phyloP scores from a whole-genome alignment of 2,797 vertebrate species.

The Remorina albescens region DNA sequence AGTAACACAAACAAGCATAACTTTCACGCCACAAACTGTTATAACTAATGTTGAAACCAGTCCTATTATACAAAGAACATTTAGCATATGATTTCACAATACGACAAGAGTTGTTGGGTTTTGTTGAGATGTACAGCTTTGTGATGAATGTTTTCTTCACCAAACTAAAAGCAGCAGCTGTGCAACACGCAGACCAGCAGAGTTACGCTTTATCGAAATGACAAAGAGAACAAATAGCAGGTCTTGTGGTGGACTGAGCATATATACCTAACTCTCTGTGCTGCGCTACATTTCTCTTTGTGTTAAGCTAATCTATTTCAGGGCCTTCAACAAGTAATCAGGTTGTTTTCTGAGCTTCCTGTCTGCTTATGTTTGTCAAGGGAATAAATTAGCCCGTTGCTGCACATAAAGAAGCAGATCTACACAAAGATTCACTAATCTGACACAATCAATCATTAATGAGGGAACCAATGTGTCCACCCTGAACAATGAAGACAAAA shows the following conservation, averaged over 20 bases:
- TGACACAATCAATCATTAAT: not conserved
- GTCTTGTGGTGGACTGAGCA: not conserved
- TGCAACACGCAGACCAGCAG: not conserved
- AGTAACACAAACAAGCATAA: not conserved
- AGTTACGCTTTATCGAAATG: not conserved
- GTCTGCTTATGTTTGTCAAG: slow-evolving; percentile 9
- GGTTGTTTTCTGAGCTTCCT: slow-evolving; percentile 4
- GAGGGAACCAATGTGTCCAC: not conserved
- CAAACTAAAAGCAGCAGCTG: not conserved
- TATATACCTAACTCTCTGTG: not conserved
- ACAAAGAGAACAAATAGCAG: not conserved
- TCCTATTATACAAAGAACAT: not conserved
- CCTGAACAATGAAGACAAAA: not conserved
- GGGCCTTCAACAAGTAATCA: not conserved
- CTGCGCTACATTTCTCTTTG: not conserved
- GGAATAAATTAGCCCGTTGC: not conserved
- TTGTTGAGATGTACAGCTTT: not conserved
- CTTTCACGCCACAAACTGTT: not conserved
- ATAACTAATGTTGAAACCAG: not conserved
- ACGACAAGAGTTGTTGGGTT: not conserved
- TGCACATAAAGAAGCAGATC: not conserved
- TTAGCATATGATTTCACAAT: not conserved
- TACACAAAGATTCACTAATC: not conserved
- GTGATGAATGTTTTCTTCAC: not conserved
- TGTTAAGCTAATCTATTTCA: not conserved